Conservation (phyloP, 2,888 invertebrate genomes). For the Standfussiana lucernea region DNA sequence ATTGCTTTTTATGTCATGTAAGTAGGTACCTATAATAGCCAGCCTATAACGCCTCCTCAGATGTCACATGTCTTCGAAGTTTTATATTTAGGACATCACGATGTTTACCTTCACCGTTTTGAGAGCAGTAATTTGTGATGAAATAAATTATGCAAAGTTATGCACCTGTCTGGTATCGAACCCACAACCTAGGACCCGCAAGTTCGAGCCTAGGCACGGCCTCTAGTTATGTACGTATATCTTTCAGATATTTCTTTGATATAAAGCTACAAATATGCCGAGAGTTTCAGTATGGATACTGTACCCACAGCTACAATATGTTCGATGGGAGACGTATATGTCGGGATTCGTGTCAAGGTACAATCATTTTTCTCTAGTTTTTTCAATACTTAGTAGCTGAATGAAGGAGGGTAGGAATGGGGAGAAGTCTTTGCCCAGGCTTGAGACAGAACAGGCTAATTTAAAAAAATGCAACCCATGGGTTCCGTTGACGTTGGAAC, state of each 20-base stretch:
- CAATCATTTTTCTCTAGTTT: too few relatives aligned
- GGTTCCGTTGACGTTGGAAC: neutral
- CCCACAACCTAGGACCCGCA: neutral
- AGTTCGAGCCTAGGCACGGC: neutral
- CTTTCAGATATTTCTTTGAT: constrained; percentile 61
- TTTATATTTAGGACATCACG: neutral
- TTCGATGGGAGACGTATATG: constrained; percentile 2
- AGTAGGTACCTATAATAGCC: neutral
- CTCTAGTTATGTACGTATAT: neutral
- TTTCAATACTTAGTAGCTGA: neutral
- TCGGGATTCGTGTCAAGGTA: constrained; percentile 29
- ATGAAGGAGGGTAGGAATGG: neutral
- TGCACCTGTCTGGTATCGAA: neutral
- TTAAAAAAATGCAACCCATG: neutral
- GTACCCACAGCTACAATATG: constrained; percentile 54
- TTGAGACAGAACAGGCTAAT: neutral
- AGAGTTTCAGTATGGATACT: constrained; percentile 33
- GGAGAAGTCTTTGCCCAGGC: neutral
- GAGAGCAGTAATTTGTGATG: too few relatives aligned
- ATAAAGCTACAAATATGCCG: constrained; percentile 33
- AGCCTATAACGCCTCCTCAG: neutral
- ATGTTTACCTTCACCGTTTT: neutral
- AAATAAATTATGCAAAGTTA: neutral
- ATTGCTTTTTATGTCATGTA: neutral
- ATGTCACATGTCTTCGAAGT: neutral